These are phyloP conservation scores for Ferrisia virgata DNA, from an alignment of 2,888 invertebrate species.

Conservation along the genomic window DNA sequence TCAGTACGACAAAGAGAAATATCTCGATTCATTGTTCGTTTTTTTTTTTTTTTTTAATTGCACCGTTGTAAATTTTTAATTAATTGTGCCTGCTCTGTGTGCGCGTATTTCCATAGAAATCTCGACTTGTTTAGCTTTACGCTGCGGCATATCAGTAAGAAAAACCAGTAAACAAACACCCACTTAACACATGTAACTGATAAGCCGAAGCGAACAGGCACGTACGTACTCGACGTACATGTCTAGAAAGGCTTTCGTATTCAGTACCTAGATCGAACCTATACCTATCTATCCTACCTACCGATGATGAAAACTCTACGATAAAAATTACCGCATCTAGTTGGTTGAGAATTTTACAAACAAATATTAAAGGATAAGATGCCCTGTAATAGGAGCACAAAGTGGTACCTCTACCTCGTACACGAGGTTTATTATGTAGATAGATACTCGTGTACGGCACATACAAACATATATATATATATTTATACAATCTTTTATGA, in stretches of 20 bases:
- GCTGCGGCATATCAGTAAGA: neutral
- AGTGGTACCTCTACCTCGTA: too few species aligned
- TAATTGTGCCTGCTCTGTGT: neutral
- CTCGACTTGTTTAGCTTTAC: neutral
- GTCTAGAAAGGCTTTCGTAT: neutral
- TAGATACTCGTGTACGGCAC: too few species aligned
- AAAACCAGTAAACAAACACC: constrained; percentile 25
- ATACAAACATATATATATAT: too few species aligned
- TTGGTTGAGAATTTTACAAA: neutral
- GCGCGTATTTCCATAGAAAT: neutral
- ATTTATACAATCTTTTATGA: neutral
- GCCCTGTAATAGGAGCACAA: too few species aligned
- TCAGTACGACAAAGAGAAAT: neutral
- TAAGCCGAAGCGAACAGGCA: neutral
- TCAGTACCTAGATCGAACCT: too few species aligned
- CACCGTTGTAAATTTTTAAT: neutral
- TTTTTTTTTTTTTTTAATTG: too few species aligned
- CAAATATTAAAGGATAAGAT: too few species aligned
- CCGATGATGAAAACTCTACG: neutral
- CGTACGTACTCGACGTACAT: neutral
- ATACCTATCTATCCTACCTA: too few species aligned
- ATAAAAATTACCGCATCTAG: neutral
- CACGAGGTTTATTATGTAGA: too few species aligned
- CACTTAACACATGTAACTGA: constrained; percentile 25
- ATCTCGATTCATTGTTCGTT: neutral